Percentiles rank a stretch among this genome's conserved stretches.
Conservation (phyloP, 1,140 invertebrate genomes). For the Drosophila lacteicornis region DNA sequence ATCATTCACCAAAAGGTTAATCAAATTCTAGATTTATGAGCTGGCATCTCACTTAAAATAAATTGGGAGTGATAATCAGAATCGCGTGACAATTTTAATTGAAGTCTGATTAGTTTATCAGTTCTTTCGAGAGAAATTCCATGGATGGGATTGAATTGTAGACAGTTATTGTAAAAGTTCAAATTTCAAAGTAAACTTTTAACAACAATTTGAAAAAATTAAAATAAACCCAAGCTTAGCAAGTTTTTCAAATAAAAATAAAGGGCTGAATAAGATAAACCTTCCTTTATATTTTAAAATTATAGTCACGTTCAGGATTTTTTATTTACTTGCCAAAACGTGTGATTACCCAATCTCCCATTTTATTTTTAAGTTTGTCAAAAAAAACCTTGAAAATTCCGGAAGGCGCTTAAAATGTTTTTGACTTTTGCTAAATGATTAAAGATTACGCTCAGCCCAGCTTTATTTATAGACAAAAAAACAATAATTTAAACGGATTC, state of each 20-base stretch:
- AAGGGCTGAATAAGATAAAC: background rate
- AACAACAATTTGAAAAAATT: background rate
- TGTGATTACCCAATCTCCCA: constrained; percentile 1
- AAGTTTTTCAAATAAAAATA: background rate
- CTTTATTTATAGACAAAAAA: background rate
- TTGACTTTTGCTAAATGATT: background rate
- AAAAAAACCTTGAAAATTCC: constrained; percentile 15
- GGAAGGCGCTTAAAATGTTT: background rate
- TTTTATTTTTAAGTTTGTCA: constrained; percentile 1
- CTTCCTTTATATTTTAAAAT: constrained; percentile 1
- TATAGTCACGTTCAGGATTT: constrained; percentile 19
- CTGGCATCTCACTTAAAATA: background rate
- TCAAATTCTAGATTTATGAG: background rate
- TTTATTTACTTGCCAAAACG: constrained; percentile 16
- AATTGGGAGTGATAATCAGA: background rate
- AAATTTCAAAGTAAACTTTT: background rate
- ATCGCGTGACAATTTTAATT: constrained; percentile 2
- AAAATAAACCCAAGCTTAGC: background rate
- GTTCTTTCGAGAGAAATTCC: background rate
- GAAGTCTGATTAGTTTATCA: background rate
- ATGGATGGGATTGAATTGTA: no score
- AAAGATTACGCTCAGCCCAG: background rate
- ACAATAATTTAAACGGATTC: background rate
- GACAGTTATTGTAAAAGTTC: background rate
- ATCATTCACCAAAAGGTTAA: constrained; percentile 8